A percentile compares a stretch with the other conserved stretches of the same genome.
These are phyloP conservation scores for Puntigrus tetrazona DNA, from an alignment of 2,113 vertebrate species.

Conservation along the genomic window DNA sequence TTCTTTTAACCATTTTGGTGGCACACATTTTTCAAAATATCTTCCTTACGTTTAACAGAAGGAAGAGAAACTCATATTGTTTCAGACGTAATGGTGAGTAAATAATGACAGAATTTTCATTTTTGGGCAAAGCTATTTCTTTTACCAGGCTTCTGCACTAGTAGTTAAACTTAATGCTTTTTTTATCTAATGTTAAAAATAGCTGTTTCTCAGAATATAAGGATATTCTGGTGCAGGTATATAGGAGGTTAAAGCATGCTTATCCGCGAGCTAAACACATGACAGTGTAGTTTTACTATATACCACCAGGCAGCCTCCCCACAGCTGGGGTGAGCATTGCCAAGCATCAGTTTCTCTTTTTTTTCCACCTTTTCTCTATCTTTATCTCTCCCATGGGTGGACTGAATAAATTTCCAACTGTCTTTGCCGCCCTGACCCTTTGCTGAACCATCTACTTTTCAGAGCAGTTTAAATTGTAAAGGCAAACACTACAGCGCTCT, in stretches of 20 bases:
- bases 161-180: not conserved
- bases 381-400: slow-evolving; percentile 33
- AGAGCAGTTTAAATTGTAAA: slow-evolving; percentile 44
- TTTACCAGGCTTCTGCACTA: not conserved
- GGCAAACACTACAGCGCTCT: not conserved
- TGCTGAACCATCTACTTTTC: slow-evolving; percentile 48
- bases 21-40: no score
- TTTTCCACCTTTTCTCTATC: slow-evolving; percentile 41
- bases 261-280: not conserved
- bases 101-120: no score
- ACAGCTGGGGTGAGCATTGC: slow-evolving; percentile 59
- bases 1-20: no score
- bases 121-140: no score
- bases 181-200: not conserved
- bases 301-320: slow-evolving; percentile 18
- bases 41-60: no score
- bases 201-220: not conserved
- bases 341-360: slow-evolving; percentile 13
- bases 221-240: not conserved
- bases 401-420: slow-evolving; percentile 47
- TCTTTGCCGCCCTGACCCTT: slow-evolving; percentile 40
- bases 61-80: no score
- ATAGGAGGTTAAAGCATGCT: not conserved
- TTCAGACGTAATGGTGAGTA: no score
- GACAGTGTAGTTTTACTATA: slow-evolving; percentile 7